These are phyloP conservation scores for Plectropomus leopardus DNA, from an alignment of 2,113 vertebrate species.

Conservation along the genomic window DNA sequence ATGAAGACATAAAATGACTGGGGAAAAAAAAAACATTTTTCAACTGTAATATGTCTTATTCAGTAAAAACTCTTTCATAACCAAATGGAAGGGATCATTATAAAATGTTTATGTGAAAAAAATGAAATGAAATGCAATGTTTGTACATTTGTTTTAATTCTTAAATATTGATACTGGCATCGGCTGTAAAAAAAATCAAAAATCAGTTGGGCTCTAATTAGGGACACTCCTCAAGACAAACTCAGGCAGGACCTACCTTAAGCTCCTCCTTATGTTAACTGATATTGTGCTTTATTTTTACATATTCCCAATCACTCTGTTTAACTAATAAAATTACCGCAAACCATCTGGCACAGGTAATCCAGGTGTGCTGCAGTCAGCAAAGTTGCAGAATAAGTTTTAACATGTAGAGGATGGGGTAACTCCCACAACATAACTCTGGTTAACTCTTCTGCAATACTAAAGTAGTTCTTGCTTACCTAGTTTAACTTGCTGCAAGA, in stretches of 20 bases:
- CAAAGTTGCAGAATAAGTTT: background rate
- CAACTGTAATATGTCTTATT: background rate
- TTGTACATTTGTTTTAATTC: background rate
- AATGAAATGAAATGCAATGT: too few species aligned
- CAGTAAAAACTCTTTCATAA: background rate
- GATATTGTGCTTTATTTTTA: background rate
- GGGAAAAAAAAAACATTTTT: too few species aligned
- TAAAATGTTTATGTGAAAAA: background rate
- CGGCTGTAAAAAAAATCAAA: background rate
- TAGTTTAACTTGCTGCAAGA: slow-evolving; percentile 12
- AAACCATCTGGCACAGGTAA: background rate
- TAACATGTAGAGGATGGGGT: background rate
- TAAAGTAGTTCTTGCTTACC: background rate
- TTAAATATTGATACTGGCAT: background rate
- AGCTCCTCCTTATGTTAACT: too few species aligned
- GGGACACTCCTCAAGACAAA: background rate
- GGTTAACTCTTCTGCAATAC: background rate
- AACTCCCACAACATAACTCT: background rate
- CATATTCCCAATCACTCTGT: too few species aligned
- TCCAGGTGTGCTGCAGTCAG: background rate
- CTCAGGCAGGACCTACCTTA: background rate
- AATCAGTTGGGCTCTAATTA: too few species aligned
- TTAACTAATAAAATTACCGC: background rate
- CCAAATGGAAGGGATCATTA: background rate
- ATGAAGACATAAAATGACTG: background rate